Base-by-base conservation (phyloP, 2,113 vertebrate species). In the Alaudala cheleensis region DNA sequence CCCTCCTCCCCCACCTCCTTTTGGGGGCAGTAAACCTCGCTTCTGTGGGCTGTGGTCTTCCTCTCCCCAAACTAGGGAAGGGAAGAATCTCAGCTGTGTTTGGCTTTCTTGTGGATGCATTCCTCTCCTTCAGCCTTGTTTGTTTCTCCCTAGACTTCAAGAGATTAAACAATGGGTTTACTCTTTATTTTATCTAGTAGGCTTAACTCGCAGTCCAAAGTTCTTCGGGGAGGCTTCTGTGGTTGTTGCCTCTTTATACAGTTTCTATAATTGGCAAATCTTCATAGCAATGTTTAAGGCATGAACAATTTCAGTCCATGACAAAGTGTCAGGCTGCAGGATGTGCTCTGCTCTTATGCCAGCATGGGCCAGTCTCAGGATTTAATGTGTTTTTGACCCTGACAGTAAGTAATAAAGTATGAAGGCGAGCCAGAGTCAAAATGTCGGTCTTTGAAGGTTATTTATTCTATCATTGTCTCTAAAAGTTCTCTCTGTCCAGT, bases 1-100 rank as follows among this genome's bases (percentile, higher is more conserved):
- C 2, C 22, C n/a, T n/a, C n/a, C 3, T 3, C 5, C 12, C 16
- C 25, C 7, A 3, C 20, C 51, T n/a, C 22, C 6, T 56, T 56
- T n/a, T 4, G 1, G 21, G 16, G 16, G 12, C 16, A 50, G 28
- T 25, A 61, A 60, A 39, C 5, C 20, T 24, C 20, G n/a, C 9
- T 60, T 60, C 20, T 37, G 20, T 37, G 26, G 15, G 20, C 56
- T 76, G n/a, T 37, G 20, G 42, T 31, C 12, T 60, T 16, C 9
- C 11, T 6, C 42, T 37, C n/a, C 20, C 42, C 31, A 47, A 58
- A 31, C 20, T 31, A 17, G 34, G 20, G 4, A 22, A 47, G 54
- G 5, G n/a, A 37, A 37, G 26, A 31, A 49, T 60, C 42, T 76
- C 20, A 37, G 42, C 12, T 60, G 9, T 23, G 11, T 60, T 49